These are phyloP conservation scores for Buathra laborator DNA, from an alignment of 2,888 invertebrate genomes.

Conservation along the genomic window DNA sequence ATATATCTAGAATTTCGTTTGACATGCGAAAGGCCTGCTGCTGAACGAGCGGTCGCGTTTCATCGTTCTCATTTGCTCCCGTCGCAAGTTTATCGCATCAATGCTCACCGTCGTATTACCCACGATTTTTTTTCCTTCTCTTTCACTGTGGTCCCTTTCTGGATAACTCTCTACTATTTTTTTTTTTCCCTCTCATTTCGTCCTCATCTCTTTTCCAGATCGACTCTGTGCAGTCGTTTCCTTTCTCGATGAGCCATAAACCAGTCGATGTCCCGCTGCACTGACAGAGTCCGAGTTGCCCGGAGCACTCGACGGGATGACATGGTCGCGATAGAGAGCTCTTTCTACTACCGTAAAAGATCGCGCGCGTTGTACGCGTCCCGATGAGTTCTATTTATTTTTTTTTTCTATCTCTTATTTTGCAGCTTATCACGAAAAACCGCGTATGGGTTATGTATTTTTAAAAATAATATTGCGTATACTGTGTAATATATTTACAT, in stretches of 20 bases:
- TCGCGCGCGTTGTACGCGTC: conserved; percentile 1
- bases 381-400: conserved; percentile 1
- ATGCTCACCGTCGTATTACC: not conserved
- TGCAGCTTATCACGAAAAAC: not conserved
- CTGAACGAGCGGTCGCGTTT: conserved; percentile 24
- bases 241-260: conserved; percentile 59
- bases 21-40: conserved; percentile 40
- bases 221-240: conserved; percentile 24
- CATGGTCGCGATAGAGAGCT: conserved; percentile 4
- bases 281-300: conserved; percentile 16
- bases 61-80: conserved; percentile 35
- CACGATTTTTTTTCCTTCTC: conserved; percentile 28
- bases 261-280: conserved; percentile 35
- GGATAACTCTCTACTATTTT: not conserved
- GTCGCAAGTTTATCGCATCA: conserved; percentile 33
- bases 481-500: not conserved
- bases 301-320: conserved; percentile 9
- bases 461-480: not conserved
- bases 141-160: conserved; percentile 6
- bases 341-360: conserved; percentile 38
- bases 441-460: not conserved
- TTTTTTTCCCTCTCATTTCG: conserved; percentile 25
- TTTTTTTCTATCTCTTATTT: not conserved
- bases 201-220: conserved; percentile 19
- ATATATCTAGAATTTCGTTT: conserved; percentile 46